Evolutionary conservation across 2,888 invertebrate genomes (phyloP).

Genomic region (Fissipunctia ypsillon): DNA sequence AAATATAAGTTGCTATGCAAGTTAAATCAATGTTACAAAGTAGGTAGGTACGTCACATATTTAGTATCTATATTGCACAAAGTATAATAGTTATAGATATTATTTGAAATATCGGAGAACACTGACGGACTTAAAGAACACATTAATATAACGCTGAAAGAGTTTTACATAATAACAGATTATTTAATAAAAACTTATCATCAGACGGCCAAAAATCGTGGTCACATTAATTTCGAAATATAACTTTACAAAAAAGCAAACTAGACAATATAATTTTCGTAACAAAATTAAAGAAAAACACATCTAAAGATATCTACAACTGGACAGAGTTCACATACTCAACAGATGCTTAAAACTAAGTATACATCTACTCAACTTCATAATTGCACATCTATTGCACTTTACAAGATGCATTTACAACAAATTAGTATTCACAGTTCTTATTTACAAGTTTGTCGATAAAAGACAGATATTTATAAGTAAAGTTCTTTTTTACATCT

Average conservation of each 20-base stretch:
- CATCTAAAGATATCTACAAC: conserved; percentile 81
- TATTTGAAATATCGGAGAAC: conserved; percentile 36
- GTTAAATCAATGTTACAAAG: conserved; percentile 69
- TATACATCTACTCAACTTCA: conserved; percentile 89
- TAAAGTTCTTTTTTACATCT: conserved; percentile 47
- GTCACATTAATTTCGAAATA: conserved; percentile 25
- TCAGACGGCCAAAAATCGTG: conserved; percentile 2
- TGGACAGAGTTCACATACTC: conserved; percentile 85
- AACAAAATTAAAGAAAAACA: conserved; percentile 64
- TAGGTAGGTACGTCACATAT: conserved; percentile 43
- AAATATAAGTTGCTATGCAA: conserved; percentile 81
- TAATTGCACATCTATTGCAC: conserved; percentile 90
- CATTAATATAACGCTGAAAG: conserved; percentile 18
- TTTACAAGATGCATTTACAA: conserved; percentile 90
- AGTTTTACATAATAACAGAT: neutral
- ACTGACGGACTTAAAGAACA: conserved; percentile 38
- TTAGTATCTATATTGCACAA: conserved; percentile 67
- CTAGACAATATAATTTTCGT: conserved; percentile 39
- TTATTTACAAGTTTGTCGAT: conserved; percentile 78
- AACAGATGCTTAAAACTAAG: conserved; percentile 84
- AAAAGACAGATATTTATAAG: conserved; percentile 41
- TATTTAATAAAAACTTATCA: neutral
- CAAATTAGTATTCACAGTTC: conserved; percentile 87
- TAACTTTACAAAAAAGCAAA: conserved; percentile 54
- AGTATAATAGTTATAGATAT: conserved; percentile 44